Conservation (phyloP, 2,113 vertebrate genomes). For the Pterocles orientalis region DNA sequence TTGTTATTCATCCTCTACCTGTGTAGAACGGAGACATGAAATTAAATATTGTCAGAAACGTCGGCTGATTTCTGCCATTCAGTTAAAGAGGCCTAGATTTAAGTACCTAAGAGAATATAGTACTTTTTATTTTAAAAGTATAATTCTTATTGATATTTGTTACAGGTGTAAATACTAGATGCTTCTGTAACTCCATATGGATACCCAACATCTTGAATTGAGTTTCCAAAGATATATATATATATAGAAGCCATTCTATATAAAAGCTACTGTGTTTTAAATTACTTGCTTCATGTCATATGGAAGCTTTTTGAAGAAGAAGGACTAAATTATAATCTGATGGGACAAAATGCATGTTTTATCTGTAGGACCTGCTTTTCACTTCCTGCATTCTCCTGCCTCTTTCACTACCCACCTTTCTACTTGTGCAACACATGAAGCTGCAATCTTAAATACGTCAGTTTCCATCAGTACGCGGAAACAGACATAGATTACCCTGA, state of each 20-base stretch:
- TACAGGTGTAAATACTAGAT: background rate
- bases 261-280: background rate
- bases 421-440: background rate
- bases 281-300: background rate
- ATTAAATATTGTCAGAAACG: background rate
- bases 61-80: background rate
- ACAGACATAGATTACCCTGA: background rate
- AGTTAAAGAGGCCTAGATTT: background rate
- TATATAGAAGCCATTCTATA: background rate
- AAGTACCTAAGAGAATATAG: background rate
- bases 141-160: background rate
- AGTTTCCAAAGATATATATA: background rate
- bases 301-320: background rate
- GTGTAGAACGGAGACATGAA: background rate
- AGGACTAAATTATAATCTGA: background rate
- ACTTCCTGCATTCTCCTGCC: background rate
- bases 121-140: background rate
- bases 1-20: background rate
- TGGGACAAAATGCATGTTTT: background rate
- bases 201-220: background rate
- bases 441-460: background rate
- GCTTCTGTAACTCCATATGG: background rate
- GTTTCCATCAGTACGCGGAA: background rate
- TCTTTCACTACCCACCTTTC: background rate
- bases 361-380: background rate